phyloP scores from a whole-genome alignment of 2,888 invertebrate species.

The Cryptocephalus primarius region DNA sequence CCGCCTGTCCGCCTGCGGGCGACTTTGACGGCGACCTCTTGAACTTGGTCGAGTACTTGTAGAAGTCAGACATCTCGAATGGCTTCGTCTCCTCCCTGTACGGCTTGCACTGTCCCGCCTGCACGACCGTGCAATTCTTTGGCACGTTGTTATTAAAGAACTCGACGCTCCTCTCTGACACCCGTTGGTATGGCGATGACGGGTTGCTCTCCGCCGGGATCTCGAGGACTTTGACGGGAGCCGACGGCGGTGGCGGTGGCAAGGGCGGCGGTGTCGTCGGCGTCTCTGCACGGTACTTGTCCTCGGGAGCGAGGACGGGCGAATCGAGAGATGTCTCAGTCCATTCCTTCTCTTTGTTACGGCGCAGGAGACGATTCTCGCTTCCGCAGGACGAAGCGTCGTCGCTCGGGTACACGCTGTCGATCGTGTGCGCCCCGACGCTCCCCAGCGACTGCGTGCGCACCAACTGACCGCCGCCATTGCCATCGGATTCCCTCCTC shows the following conservation, averaged over 20 bases:
- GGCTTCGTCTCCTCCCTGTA: conserved; percentile 92
- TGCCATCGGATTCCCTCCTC: conserved; percentile 29
- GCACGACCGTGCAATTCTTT: conserved; percentile 73
- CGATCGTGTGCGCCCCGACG: conserved; percentile 39
- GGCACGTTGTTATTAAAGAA: conserved; percentile 55
- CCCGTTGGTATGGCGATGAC: conserved; percentile 13
- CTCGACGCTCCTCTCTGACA: conserved; percentile 28
- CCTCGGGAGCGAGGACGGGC: conserved; percentile 15
- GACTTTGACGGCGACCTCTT: conserved; percentile 42
- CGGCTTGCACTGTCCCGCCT: conserved; percentile 81
- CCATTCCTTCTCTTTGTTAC: conserved; percentile 37
- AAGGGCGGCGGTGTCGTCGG: conserved; percentile 16
- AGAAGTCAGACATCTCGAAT: conserved; percentile 96
- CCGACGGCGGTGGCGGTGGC: conserved; percentile 6
- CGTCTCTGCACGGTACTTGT: not conserved
- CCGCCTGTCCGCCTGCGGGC: conserved; percentile 1
- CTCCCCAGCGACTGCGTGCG: conserved; percentile 50
- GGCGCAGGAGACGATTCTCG: conserved; percentile 28
- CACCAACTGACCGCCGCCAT: conserved; percentile 33
- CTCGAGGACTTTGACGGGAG: conserved; percentile 25
- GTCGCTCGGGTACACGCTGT: conserved; percentile 35
- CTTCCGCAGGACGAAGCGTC: conserved; percentile 36
- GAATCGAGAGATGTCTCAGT: conserved; percentile 27
- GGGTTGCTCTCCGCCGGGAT: conserved; percentile 37
- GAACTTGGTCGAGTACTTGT: conserved; percentile 94